Evolutionary conservation across 1,140 invertebrate genomes (phyloP), one percentile per base, ranked within the genome.

Genomic region (Drosophila ohnishii): DNA sequence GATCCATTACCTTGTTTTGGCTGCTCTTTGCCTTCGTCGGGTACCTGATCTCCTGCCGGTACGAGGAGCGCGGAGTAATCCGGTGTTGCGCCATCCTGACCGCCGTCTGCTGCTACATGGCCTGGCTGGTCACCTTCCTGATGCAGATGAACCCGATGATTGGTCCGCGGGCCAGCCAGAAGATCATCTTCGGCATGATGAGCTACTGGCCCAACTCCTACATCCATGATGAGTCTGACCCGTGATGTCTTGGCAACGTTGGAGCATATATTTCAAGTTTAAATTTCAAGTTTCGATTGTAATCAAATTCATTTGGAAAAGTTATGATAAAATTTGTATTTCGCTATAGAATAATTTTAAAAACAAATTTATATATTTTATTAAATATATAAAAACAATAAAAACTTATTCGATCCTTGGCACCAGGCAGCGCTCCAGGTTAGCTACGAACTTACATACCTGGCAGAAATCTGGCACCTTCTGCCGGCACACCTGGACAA

Each of bases 131-230:
- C 34, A 75, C 85, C 11, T 88, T 84, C 19, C 32, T 87, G 13
- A 84, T 87, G 84, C 84, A 87, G 30, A 5, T 87, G 35, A 87
- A 87, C 57, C 84, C 84, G 0, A 35, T 87, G 19, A 16, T 65
- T 5, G 84, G 84, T 2, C 84, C 84, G 5, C 42, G 66, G 1
- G 39, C 47, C 8, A 10, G 28, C n/a, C 73, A 80, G 28, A 48
- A 6, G 4, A 3, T 48, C 5, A 42, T 88, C 5, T 72, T 32
- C 11, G 85, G 40, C 11, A 78, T 88, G 30, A 65, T 72, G 11
- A 42, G 28, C 28, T 87, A 87, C 39, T 87, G 84, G 83, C 9
- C 58, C 0, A 75, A 64, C n/a, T 86, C 82, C 0, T 65, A 53
- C 22, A 39, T 73, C 9, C 65, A 76, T n/a, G 10, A 58, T 3